phyloP scores from a whole-genome alignment of 1,140 invertebrate genomes.

The Mercenaria mercenaria region DNA sequence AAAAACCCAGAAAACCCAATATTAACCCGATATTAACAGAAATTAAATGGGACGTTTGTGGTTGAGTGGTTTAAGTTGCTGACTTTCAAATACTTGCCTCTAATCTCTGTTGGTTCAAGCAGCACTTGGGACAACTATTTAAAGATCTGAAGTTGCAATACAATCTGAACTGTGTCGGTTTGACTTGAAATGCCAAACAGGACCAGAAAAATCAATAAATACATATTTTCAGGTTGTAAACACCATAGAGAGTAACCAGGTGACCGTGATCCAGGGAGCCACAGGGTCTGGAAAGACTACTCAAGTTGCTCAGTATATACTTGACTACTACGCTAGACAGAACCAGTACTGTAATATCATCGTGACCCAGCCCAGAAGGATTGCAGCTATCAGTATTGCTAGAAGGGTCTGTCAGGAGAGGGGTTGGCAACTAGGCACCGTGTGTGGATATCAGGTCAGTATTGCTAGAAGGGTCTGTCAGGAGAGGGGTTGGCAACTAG shows the following conservation, averaged over 20 bases:
- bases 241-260: constrained; percentile 84
- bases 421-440: constrained; percentile 81
- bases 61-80: too few species aligned
- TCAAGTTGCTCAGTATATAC: constrained; percentile 86
- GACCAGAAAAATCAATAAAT: too few species aligned
- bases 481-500: constrained; percentile 83
- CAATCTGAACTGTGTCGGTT: too few species aligned
- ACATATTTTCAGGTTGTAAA: constrained; percentile 85
- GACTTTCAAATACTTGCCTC: too few species aligned
- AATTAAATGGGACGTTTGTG: too few species aligned
- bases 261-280: constrained; percentile 83
- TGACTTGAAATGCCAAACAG: too few species aligned
- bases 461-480: constrained; percentile 83
- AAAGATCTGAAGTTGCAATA: too few species aligned
- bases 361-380: constrained; percentile 85
- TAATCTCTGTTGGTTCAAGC: too few species aligned
- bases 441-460: constrained; percentile 86
- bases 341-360: constrained; percentile 85
- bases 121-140: too few species aligned
- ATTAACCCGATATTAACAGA: too few species aligned
- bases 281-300: constrained; percentile 86
- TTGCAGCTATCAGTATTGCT: constrained; percentile 85
- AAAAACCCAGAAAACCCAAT: too few species aligned
- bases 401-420: constrained; percentile 83
- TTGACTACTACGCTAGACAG: constrained; percentile 82